Percentiles rank a stretch among this genome's conserved stretches.
These are phyloP conservation scores for Plebejus melissa DNA, from an alignment of 2,888 invertebrate species.

Conservation along the genomic window DNA sequence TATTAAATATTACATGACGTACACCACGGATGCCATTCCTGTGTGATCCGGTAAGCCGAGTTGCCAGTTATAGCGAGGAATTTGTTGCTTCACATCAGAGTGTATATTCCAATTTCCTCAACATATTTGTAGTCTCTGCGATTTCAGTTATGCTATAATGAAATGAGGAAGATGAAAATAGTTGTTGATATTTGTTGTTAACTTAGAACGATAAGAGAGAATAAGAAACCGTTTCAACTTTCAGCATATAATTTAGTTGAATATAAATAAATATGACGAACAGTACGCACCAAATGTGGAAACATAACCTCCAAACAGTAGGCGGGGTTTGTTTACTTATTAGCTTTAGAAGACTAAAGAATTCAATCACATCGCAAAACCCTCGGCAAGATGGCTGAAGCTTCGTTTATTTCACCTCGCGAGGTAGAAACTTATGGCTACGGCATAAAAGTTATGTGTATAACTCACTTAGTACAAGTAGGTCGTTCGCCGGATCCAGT, in stretches of 20 bases:
- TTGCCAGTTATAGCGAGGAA: constrained; percentile 29
- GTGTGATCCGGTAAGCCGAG: constrained; percentile 22
- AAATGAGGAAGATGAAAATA: background rate
- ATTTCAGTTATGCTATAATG: background rate
- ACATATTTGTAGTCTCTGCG: background rate
- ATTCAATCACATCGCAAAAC: constrained; percentile 3
- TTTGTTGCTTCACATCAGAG: background rate
- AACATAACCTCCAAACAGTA: background rate
- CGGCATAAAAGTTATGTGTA: background rate
- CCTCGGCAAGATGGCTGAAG: background rate
- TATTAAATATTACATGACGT: constrained; percentile 23
- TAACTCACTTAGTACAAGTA: constrained; percentile 38
- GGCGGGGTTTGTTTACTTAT: constrained; percentile 1
- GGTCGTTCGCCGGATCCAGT: constrained; percentile 45
- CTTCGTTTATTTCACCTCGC: background rate
- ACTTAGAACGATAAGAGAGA: too few species aligned
- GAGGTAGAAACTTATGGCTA: background rate
- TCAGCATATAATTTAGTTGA: too few species aligned
- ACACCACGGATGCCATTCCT: constrained; percentile 23
- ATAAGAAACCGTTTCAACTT: too few species aligned
- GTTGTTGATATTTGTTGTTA: background rate
- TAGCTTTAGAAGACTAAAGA: background rate
- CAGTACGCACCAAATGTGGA: background rate
- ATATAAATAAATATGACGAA: background rate
- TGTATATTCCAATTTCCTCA: too few species aligned